Evolutionary conservation across 1,140 invertebrate species (phyloP).

Genomic region (Bathynomus jamesi): DNA sequence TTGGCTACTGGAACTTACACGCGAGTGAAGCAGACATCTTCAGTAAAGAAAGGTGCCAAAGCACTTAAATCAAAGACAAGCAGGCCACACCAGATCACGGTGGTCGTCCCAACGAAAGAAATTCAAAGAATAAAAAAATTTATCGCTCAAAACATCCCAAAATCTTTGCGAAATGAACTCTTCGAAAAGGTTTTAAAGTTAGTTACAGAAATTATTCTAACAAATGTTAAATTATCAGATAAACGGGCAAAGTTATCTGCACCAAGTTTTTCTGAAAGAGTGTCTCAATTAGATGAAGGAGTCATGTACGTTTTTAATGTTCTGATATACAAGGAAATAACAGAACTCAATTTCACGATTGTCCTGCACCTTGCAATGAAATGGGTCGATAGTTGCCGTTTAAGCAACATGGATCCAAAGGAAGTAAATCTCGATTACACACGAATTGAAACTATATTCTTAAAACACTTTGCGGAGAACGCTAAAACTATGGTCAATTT

Average conservation of each 20-base stretch:
- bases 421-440: neutral
- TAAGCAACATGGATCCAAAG: conserved; percentile 21
- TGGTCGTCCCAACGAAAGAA: neutral
- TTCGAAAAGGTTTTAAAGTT: neutral
- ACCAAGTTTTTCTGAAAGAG: conserved; percentile 7
- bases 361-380: conserved; percentile 26
- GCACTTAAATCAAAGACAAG: neutral
- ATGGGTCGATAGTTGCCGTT: conserved; percentile 23
- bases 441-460: neutral
- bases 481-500: conserved; percentile 5
- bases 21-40: neutral
- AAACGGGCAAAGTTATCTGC: neutral
- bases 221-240: neutral
- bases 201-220: neutral
- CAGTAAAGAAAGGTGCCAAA: neutral
- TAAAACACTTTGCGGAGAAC: neutral
- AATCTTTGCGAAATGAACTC: neutral
- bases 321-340: conserved; percentile 10
- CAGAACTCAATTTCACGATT: conserved; percentile 14
- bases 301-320: conserved; percentile 18
- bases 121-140: neutral
- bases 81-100: neutral
- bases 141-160: neutral
- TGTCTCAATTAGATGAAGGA: conserved; percentile 17
- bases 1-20: neutral